Evolutionary conservation across 2,888 invertebrate species (phyloP), one percentile per base, ranked within the genome.

Genomic region (Tupiocoris notatus): DNA sequence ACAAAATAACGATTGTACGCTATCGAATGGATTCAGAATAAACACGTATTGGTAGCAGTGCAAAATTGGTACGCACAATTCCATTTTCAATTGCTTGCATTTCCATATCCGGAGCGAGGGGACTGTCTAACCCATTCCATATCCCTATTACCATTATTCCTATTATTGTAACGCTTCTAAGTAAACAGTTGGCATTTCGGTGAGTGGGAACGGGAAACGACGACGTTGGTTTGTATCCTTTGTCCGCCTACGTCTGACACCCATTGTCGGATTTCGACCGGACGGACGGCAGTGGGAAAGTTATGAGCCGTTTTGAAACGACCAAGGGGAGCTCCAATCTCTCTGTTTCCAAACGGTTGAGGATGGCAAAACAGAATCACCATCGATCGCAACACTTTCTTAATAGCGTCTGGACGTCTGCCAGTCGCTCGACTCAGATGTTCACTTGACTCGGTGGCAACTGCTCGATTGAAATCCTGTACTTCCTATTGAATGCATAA

Each of bases 111-210:
- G n/a, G n/a, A n/a, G n/a, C n/a, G 39, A 39, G 39, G 39, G 39
- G 39, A 7, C 39, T n/a, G n/a, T n/a, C n/a, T n/a, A n/a, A n/a
- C n/a, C n/a, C 6, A 7, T 39, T 7, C 39, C 39, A 39, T 39
- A 39, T 39, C 21, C 61, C 61, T 9, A 61, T 6, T 1, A 61
- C 61, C 61, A 64, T 2, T 23, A 22, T 3, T 64, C 6, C 24
- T 39, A 63, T 3, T 22, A 17, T 16, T 39, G 39, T 67, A 18
- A 39, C 20, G 67, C 67, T 67, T 67, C 21, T 17, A 17, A 56
- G 67, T 57, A 54, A 54, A 17, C 21, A 67, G 67, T 67, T 67
- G 67, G 67, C 67, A 67, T 67, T 67, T 67, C 67, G 56, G 67
- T 67, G 67, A 67, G 67, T 21, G 54, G 57, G 67, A 56, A 56